Percentiles rank a stretch among this genome's conserved stretches.
These are phyloP conservation scores for Lithophane leautieri DNA, from an alignment of 2,888 invertebrate species.

Conservation along the genomic window DNA sequence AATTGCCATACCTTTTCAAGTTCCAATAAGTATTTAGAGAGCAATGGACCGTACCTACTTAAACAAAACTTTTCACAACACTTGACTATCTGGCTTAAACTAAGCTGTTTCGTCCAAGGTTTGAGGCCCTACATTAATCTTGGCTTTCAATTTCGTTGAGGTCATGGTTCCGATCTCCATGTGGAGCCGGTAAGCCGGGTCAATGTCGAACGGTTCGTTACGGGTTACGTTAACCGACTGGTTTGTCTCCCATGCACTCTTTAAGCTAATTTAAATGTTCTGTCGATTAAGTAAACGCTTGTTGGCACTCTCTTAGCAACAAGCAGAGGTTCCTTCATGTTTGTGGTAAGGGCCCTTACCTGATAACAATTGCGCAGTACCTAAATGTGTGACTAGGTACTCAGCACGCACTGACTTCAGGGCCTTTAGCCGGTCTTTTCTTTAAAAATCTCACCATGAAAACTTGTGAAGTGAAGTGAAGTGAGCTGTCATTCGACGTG, in stretches of 20 bases:
- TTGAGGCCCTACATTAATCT: background rate
- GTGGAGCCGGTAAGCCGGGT: conserved; percentile 26
- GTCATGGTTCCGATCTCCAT: conserved; percentile 28
- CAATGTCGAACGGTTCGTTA: conserved; percentile 28
- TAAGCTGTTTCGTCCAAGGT: conserved; percentile 11
- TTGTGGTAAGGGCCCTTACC: background rate
- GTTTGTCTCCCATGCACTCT: conserved; percentile 30
- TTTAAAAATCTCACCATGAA: no score
- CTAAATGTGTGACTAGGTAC: background rate
- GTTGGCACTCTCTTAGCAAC: background rate
- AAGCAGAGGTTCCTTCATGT: background rate
- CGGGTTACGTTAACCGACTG: conserved; percentile 16
- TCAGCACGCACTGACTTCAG: background rate
- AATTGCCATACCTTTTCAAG: conserved; percentile 1
- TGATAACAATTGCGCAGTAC: background rate
- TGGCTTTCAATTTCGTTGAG: conserved; percentile 17
- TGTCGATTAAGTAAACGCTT: background rate
- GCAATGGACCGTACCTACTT: background rate
- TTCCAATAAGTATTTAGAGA: background rate
- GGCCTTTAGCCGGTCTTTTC: no score
- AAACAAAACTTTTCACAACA: conserved; percentile 4
- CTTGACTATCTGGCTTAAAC: background rate
- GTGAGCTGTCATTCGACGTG: no score
- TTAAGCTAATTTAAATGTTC: conserved; percentile 11
- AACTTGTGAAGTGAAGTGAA: no score